A percentile compares a stretch with the other conserved stretches of the same genome.
phyloP scores from a whole-genome alignment of 2,888 invertebrate species.

The Embidobia sp. region DNA sequence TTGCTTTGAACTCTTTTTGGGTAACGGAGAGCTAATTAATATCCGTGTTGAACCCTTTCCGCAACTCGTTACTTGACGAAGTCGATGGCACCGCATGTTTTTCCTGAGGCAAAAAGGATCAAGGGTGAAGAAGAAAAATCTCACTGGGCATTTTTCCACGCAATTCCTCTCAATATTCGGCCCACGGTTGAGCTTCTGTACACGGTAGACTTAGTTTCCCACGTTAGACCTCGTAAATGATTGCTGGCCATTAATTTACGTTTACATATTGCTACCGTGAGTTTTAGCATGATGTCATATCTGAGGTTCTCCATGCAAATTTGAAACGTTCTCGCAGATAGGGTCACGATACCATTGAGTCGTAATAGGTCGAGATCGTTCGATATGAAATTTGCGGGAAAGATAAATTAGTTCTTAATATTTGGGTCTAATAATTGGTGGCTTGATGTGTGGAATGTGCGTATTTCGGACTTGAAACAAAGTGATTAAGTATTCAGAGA shows the following conservation, averaged over 20 bases:
- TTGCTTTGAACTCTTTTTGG: constrained; percentile 68
- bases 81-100: constrained; percentile 23
- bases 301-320: constrained; percentile 27
- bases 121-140: constrained; percentile 1
- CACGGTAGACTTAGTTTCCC: too few relatives aligned
- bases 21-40: constrained; percentile 67
- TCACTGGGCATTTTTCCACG: background rate
- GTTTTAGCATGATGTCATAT: constrained; percentile 16
- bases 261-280: constrained; percentile 6
- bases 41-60: constrained; percentile 55
- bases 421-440: constrained; percentile 24
- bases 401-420: constrained; percentile 33
- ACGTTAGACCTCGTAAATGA: constrained; percentile 17
- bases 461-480: constrained; percentile 1
- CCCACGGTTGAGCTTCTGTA: too few relatives aligned
- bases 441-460: constrained; percentile 8
- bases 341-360: constrained; percentile 18
- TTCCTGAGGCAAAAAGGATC: constrained; percentile 7
- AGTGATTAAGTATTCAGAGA: background rate
- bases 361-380: constrained; percentile 30
- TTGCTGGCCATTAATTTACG: constrained; percentile 9
- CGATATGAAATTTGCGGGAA: constrained; percentile 23
- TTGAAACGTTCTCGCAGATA: constrained; percentile 10
- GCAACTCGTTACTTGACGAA: constrained; percentile 16
- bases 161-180: too few relatives aligned